Evolutionary conservation across 2,888 invertebrate species (phyloP).

Genomic region (Drosophila tanythrix): DNA sequence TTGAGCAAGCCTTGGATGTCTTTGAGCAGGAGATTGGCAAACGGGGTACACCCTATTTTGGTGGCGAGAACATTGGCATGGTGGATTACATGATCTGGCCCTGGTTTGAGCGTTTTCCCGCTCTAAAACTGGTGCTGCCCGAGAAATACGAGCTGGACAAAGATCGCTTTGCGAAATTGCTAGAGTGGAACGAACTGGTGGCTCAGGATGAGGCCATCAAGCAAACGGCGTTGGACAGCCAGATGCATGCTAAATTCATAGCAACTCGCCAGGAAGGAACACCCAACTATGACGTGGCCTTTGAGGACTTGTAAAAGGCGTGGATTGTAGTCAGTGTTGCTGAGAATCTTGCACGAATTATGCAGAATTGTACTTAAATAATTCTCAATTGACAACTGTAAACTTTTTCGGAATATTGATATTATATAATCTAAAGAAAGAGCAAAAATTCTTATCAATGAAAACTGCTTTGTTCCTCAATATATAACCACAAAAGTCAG

Average conservation of each 20-base stretch:
- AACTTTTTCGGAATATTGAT: background rate
- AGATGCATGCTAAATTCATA: slow-evolving; percentile 90
- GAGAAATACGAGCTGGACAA: slow-evolving; percentile 85
- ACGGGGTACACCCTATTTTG: slow-evolving; percentile 88
- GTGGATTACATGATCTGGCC: slow-evolving; percentile 95
- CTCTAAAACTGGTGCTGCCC: slow-evolving; percentile 87
- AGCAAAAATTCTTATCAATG: background rate
- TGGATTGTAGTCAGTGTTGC: background rate
- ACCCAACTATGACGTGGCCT: slow-evolving; percentile 85
- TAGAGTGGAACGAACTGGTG: slow-evolving; percentile 87
- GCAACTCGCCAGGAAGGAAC: slow-evolving; percentile 88
- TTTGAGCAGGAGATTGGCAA: slow-evolving; percentile 88
- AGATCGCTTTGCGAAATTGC: slow-evolving; percentile 44
- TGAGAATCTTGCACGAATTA: background rate
- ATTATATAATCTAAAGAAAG: background rate
- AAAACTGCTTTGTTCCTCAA: background rate
- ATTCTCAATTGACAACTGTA: slow-evolving; percentile 43
- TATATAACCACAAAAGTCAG: background rate
- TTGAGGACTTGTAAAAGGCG: slow-evolving; percentile 20
- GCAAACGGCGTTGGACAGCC: slow-evolving; percentile 88
- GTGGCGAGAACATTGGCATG: slow-evolving; percentile 90
- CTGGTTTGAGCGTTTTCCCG: slow-evolving; percentile 88
- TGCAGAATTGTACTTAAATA: slow-evolving; percentile 11
- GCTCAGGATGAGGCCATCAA: slow-evolving; percentile 89
- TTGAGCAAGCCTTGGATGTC: slow-evolving; percentile 86